These are phyloP conservation scores for Acanthurus leucopareius DNA, from an alignment of 2,797 vertebrate species.

Conservation along the genomic window DNA sequence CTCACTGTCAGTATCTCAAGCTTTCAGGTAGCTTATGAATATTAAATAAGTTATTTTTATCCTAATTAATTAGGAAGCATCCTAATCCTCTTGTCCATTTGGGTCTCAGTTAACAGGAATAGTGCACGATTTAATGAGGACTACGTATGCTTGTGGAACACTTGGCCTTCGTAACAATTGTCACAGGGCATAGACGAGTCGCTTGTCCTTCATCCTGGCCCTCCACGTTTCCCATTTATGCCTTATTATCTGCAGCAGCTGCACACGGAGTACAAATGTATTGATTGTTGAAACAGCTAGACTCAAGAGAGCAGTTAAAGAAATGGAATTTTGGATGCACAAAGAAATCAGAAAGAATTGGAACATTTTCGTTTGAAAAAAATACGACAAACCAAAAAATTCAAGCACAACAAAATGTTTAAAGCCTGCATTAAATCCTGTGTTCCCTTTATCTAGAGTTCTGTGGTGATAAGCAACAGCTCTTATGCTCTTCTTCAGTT, in stretches of 20 bases:
- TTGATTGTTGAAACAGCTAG: constrained; percentile 47
- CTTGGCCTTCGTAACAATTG: constrained; percentile 38
- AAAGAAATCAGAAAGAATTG: background rate
- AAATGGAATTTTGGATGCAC: constrained; percentile 33
- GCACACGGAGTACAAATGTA: constrained; percentile 27
- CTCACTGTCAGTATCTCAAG: background rate
- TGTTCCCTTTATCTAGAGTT: constrained; percentile 1
- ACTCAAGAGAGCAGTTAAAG: constrained; percentile 12
- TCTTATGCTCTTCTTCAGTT: constrained; percentile 2
- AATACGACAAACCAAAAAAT: background rate
- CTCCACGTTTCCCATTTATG: constrained; percentile 41
- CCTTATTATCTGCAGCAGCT: constrained; percentile 46
- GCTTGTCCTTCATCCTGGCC: constrained; percentile 45
- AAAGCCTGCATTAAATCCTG: constrained; percentile 4
- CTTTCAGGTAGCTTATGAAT: constrained; percentile 37
- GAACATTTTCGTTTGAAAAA: background rate
- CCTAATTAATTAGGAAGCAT: constrained; percentile 40
- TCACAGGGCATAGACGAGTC: constrained; percentile 42
- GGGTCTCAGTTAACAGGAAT: constrained; percentile 35
- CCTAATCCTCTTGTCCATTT: constrained; percentile 17
- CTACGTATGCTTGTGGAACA: constrained; percentile 15
- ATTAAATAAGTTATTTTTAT: constrained; percentile 36
- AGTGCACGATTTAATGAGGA: constrained; percentile 23
- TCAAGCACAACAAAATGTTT: background rate
- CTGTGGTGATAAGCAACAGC: constrained; percentile 14